Percentiles rank a stretch among this genome's conserved stretches.
These are phyloP conservation scores for Tragelaphus oryx DNA, from an alignment of 2,797 vertebrate genomes.

Conservation along the genomic window DNA sequence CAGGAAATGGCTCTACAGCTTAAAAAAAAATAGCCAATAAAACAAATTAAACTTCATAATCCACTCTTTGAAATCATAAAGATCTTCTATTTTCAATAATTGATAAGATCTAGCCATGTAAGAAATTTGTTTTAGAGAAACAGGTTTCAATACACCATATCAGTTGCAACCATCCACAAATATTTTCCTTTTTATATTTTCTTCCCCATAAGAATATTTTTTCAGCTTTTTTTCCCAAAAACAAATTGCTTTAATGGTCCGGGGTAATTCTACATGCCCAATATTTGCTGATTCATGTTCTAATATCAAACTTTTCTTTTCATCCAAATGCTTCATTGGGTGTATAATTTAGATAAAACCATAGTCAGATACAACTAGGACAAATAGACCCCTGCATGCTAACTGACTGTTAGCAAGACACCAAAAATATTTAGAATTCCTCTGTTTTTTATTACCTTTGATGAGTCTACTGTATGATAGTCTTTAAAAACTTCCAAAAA, in stretches of 20 bases:
- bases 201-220: not conserved
- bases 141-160: not conserved
- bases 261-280: not conserved
- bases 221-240: not conserved
- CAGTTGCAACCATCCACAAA: not conserved
- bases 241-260: not conserved
- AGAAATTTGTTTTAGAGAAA: constrained; percentile 26
- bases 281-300: not conserved
- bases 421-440: constrained; percentile 16
- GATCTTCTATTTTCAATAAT: constrained; percentile 41
- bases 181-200: constrained; percentile 38
- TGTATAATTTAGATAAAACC: constrained; percentile 5
- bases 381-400: not conserved
- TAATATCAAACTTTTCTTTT: constrained; percentile 5
- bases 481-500: constrained; percentile 33
- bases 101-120: not conserved
- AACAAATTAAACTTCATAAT: constrained; percentile 40
- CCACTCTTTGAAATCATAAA: constrained; percentile 40
- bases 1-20: constrained; percentile 30
- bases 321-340: constrained; percentile 22
- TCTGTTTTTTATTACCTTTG: not conserved
- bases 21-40: constrained; percentile 11
- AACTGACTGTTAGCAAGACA: not conserved
- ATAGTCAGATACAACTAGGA: not conserved
- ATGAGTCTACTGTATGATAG: not conserved